phyloP scores from a whole-genome alignment of 2,113 vertebrate genomes.

The Suricata suricatta region DNA sequence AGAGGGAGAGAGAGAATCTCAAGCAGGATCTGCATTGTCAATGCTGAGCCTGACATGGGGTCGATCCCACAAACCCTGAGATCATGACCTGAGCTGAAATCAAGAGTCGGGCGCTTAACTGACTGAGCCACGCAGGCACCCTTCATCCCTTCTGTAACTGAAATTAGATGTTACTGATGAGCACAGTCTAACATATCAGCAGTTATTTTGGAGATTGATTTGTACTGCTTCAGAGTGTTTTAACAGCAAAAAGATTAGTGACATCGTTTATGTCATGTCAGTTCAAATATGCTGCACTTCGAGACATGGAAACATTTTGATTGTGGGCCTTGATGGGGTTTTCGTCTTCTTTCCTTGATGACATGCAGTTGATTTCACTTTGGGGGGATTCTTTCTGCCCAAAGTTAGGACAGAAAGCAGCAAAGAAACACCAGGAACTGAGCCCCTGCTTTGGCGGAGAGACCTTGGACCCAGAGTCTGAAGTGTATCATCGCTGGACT shows the following conservation, averaged over 20 bases:
- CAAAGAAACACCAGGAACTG: background rate
- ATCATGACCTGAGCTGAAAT: no score
- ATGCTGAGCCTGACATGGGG: no score
- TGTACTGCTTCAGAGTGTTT: background rate
- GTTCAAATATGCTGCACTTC: background rate
- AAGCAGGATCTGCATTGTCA: no score
- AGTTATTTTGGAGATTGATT: background rate
- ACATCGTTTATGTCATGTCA: background rate
- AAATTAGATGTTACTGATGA: background rate
- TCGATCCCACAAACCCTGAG: no score
- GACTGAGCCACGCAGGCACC: no score
- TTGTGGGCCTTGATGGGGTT: background rate
- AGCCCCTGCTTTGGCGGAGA: background rate
- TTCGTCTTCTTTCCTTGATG: background rate
- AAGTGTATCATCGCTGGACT: background rate
- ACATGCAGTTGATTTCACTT: background rate
- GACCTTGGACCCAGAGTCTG: background rate
- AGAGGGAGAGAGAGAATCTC: no score
- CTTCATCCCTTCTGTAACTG: background rate
- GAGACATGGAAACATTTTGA: background rate
- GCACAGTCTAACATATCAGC: background rate
- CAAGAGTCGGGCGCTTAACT: no score
- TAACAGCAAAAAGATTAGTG: conserved; percentile 1
- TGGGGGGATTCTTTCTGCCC: background rate
- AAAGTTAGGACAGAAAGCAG: background rate